phyloP scores from a whole-genome alignment of 2,888 invertebrate genomes.

The Chrysolina haemoptera region DNA sequence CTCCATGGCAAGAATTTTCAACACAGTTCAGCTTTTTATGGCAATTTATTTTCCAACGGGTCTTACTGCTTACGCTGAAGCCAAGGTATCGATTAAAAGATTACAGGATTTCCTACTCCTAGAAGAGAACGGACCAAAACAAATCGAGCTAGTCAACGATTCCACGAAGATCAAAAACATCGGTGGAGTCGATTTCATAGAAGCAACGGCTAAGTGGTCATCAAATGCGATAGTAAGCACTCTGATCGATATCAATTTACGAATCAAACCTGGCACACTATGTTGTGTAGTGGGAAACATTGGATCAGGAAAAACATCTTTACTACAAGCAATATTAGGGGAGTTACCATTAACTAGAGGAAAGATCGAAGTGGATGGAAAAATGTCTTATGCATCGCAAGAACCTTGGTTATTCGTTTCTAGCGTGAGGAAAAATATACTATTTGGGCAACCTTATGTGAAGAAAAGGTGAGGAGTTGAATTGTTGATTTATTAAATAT shows the following conservation, averaged over 20 bases:
- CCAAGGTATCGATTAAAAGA: constrained; percentile 58
- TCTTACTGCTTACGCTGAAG: constrained; percentile 58
- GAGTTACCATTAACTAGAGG: constrained; percentile 79
- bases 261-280: constrained; percentile 68
- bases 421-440: constrained; percentile 83
- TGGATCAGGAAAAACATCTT: constrained; percentile 79
- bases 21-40: constrained; percentile 74
- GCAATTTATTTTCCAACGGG: constrained; percentile 58
- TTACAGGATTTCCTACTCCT: constrained; percentile 38
- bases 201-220: constrained; percentile 57
- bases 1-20: constrained; percentile 84
- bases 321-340: constrained; percentile 79
- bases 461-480: constrained; percentile 66
- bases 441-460: constrained; percentile 80
- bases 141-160: constrained; percentile 13
- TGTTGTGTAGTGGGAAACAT: constrained; percentile 74
- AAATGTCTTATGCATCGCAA: constrained; percentile 81
- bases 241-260: constrained; percentile 70
- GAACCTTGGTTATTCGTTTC: constrained; percentile 85
- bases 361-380: constrained; percentile 75
- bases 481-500: no score
- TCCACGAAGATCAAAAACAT: no score
- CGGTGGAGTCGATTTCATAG: background rate
- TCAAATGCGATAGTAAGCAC: constrained; percentile 61
- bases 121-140: constrained; percentile 26